Evolutionary conservation across 2,888 invertebrate species (phyloP).

Genomic region (Macrosoma leucophasiata): DNA sequence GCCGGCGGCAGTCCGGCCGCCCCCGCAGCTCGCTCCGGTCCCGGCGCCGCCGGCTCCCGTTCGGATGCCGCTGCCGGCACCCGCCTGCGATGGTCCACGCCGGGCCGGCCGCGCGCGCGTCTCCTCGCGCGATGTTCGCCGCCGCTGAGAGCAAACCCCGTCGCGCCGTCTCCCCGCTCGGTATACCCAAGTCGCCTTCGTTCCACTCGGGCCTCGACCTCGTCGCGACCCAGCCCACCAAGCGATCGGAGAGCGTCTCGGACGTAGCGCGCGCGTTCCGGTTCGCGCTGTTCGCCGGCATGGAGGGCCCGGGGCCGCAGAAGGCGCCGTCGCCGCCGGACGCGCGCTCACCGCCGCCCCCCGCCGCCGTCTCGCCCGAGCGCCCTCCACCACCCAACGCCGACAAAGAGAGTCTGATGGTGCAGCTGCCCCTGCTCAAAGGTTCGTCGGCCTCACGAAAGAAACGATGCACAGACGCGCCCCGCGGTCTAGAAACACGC

Average conservation of each 20-base stretch:
- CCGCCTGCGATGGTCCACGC: slow-evolving; percentile 75
- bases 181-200: slow-evolving; percentile 91
- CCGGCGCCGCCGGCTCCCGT: slow-evolving; percentile 68
- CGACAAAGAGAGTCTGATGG: slow-evolving; percentile 66
- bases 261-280: slow-evolving; percentile 71
- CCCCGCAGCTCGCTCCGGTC: slow-evolving; percentile 66
- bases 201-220: slow-evolving; percentile 91
- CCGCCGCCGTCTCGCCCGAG: slow-evolving; percentile 48
- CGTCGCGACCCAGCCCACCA: slow-evolving; percentile 78
- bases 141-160: slow-evolving; percentile 70
- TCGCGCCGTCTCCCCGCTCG: slow-evolving; percentile 77
- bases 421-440: slow-evolving; percentile 70
- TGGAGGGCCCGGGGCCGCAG: slow-evolving; percentile 53
- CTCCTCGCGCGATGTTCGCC: slow-evolving; percentile 71
- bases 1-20: slow-evolving; percentile 59
- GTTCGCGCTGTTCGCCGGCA: slow-evolving; percentile 62
- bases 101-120: slow-evolving; percentile 74
- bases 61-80: slow-evolving; percentile 74
- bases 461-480: not conserved
- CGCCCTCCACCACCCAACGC: slow-evolving; percentile 44
- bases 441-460: slow-evolving; percentile 47
- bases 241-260: slow-evolving; percentile 65
- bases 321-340: slow-evolving; percentile 63
- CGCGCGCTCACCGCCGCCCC: slow-evolving; percentile 60
- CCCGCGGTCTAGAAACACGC: slow-evolving; percentile 2